Percentiles rank a stretch among this genome's conserved stretches.
phyloP scores from a whole-genome alignment of 2,797 vertebrate species.

The Salmo trutta region DNA sequence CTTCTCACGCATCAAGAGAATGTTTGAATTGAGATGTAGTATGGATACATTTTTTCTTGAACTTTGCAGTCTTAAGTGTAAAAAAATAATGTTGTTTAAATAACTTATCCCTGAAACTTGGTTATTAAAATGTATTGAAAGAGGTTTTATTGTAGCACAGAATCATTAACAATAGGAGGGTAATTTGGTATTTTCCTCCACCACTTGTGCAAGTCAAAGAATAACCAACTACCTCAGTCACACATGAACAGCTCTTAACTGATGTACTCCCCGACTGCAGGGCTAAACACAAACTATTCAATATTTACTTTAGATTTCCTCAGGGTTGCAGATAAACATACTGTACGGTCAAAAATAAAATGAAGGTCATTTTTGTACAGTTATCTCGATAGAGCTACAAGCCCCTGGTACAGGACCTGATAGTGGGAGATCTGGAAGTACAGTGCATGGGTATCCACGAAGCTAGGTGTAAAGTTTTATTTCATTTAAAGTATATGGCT shows the following conservation, averaged over 20 bases:
- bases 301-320: slow-evolving; percentile 27
- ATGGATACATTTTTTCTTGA: no score
- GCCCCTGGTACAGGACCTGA: neutral
- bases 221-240: slow-evolving; percentile 18
- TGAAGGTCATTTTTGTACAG: neutral
- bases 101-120: neutral
- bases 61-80: no score
- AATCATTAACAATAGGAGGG: neutral
- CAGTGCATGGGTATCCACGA: no score
- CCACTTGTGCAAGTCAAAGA: neutral
- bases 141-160: neutral
- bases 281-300: slow-evolving; percentile 19
- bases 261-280: slow-evolving; percentile 4
- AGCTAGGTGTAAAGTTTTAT: no score
- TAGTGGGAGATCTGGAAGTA: no score
- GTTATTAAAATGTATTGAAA: neutral
- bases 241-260: neutral
- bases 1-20: neutral
- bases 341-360: neutral
- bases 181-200: no score
- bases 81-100: neutral
- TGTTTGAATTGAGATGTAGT: neutral
- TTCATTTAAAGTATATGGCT: neutral
- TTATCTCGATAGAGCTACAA: neutral
- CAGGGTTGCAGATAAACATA: neutral